A percentile compares a stretch with the other conserved stretches of the same genome.
Evolutionary conservation across 2,888 invertebrate species (phyloP).

Genomic region (Standfussiana lucernea): DNA sequence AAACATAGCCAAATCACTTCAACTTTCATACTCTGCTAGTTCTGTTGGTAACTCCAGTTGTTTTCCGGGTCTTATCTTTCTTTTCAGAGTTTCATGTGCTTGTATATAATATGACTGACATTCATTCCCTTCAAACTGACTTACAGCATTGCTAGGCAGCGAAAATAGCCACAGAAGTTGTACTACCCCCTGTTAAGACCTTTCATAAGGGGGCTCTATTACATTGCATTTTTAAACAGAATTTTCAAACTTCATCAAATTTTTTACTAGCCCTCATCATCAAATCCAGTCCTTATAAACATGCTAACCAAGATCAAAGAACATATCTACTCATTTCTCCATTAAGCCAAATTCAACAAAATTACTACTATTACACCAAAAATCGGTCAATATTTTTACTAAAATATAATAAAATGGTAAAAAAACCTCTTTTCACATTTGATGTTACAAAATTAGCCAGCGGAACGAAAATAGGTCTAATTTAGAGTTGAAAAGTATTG

Average conservation of each 20-base stretch:
- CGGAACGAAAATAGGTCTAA: conserved; percentile 74
- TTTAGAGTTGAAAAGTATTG: conserved; percentile 74
- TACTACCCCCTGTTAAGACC: neutral
- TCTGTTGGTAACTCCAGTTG: neutral
- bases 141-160: neutral
- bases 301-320: neutral
- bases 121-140: neutral
- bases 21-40: neutral
- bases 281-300: neutral
- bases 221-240: conserved; percentile 11
- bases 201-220: neutral
- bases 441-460: conserved; percentile 71
- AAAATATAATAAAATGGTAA: conserved; percentile 32
- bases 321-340: neutral
- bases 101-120: neutral
- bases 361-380: conserved; percentile 54
- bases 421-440: conserved; percentile 44
- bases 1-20: neutral
- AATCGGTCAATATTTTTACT: conserved; percentile 41
- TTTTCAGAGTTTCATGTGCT: neutral
- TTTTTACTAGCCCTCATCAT: neutral
- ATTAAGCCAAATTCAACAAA: conserved; percentile 48
- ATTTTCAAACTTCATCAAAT: neutral
- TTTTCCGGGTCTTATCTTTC: neutral
- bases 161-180: neutral